phyloP scores from a whole-genome alignment of 2,113 vertebrate genomes.

The Centropus bengalensis region DNA sequence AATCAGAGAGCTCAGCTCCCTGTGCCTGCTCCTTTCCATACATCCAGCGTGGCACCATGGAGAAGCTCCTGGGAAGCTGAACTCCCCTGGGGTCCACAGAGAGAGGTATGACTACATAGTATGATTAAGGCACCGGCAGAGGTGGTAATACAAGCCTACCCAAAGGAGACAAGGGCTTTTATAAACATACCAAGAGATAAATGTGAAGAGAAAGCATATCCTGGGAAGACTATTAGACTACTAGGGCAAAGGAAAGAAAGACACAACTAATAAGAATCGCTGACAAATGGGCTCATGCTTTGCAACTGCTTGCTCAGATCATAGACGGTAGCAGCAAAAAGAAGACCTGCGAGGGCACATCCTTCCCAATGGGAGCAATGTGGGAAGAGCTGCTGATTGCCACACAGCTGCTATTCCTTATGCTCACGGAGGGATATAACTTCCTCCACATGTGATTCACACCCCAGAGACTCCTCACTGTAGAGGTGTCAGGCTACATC shows the following conservation, averaged over 20 bases:
- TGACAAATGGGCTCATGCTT: not conserved
- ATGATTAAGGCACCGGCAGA: not conserved
- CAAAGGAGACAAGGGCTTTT: not conserved
- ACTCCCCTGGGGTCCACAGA: not conserved
- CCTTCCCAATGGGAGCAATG: not conserved
- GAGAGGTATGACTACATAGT: not conserved
- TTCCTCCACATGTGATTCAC: not conserved
- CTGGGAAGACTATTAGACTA: constrained; percentile 1
- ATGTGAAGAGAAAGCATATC: not conserved
- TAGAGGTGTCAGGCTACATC: not conserved
- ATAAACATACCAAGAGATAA: not conserved
- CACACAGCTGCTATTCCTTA: not conserved
- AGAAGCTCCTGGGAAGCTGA: not conserved
- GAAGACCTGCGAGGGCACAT: not conserved
- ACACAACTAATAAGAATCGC: not conserved
- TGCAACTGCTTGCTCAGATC: not conserved
- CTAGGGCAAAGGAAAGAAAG: not conserved
- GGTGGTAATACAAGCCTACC: not conserved
- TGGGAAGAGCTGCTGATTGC: not conserved
- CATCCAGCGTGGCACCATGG: fast-evolving
- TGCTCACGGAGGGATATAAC: not conserved
- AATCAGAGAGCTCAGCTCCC: not conserved
- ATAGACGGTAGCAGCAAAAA: not conserved
- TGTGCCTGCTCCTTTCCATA: not conserved
- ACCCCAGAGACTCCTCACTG: not conserved